A percentile compares a stretch with the other conserved stretches of the same genome.
phyloP scores from a whole-genome alignment of 2,888 invertebrate species.

The Zelleria hepariella region DNA sequence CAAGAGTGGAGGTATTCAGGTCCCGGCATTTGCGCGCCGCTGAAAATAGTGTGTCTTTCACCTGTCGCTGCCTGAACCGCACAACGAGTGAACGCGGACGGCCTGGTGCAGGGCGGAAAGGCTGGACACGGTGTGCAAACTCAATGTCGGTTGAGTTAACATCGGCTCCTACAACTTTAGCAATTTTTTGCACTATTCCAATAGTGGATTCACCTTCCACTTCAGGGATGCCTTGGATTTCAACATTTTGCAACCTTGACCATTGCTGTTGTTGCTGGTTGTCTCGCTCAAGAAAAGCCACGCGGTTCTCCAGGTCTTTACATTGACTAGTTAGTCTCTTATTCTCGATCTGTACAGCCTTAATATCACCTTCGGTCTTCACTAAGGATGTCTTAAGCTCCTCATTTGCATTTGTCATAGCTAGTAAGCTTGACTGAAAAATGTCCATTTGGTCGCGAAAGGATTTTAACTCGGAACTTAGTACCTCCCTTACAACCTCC shows the following conservation, averaged over 20 bases:
- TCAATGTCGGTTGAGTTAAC: conserved; percentile 8
- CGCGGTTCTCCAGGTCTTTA: background rate
- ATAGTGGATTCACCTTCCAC: conserved; percentile 5
- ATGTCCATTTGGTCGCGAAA: too few species aligned
- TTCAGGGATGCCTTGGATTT: conserved; percentile 12
- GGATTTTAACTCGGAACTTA: too few species aligned
- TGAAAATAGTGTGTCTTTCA: background rate
- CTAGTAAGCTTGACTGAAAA: too few species aligned
- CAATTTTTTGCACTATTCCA: conserved; percentile 8
- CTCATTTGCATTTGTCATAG: too few species aligned
- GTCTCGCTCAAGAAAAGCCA: background rate
- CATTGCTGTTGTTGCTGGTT: conserved; percentile 9
- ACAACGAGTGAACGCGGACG: background rate
- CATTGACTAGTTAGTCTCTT: background rate
- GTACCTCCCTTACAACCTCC: too few species aligned
- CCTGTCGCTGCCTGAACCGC: background rate
- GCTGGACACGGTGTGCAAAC: conserved; percentile 12
- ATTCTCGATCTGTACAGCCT: background rate
- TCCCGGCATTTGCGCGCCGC: background rate
- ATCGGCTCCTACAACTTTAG: conserved; percentile 6
- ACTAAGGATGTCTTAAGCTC: background rate
- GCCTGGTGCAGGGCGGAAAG: background rate
- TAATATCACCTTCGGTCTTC: background rate
- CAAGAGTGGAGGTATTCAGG: background rate
- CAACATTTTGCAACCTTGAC: conserved; percentile 12